Evolutionary conservation across 2,888 invertebrate genomes (phyloP), one percentile per base, ranked within the genome.

Genomic region (Seira ritae): DNA sequence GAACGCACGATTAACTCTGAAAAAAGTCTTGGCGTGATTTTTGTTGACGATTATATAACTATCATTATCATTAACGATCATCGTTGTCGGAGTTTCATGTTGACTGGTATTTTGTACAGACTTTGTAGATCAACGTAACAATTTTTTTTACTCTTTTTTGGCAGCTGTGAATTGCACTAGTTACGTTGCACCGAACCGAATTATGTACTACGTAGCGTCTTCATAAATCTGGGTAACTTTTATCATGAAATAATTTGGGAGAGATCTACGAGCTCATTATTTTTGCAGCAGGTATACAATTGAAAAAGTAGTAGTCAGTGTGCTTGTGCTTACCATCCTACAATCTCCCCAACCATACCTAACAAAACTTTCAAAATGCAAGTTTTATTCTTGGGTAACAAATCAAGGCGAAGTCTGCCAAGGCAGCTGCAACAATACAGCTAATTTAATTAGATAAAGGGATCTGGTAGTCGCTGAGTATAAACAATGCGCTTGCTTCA

Each of bases 1-100:
- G 82, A 77, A 82, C 82, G 82, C 82, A 82, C 82, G 82, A 82
- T 82, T 82, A 82, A 82, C 77, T 82, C 72, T 50, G 31, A 31
- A 67, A 82, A 77, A 67, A 71, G 71, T 73, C 68, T 82, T 69
- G 77, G 68, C 76, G 82, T 82, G 77, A 82, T 77, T 78, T 65
- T 76, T 67, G 69, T 42, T 8, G 31, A 31, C 31, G 31, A 31
- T 31, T 31, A 31, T 31, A 31, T 31, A 31, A 31, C 31, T 8
- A 8, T 8, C 31, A 31, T 31, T 31, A 31, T 31, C 31, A 31
- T 31, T 31, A 73, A 82, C 71, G 60, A 68, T 60, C 73, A 62
- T 80, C 74, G 50, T 68, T 31, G 24, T 50, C 66, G 10, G 15
- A 73, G 60, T 73, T 37, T 12, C 20, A 68, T 50, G 42, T 37